Evolutionary conservation across 2,113 vertebrate genomes (phyloP).

Genomic region (Gulo gulo): DNA sequence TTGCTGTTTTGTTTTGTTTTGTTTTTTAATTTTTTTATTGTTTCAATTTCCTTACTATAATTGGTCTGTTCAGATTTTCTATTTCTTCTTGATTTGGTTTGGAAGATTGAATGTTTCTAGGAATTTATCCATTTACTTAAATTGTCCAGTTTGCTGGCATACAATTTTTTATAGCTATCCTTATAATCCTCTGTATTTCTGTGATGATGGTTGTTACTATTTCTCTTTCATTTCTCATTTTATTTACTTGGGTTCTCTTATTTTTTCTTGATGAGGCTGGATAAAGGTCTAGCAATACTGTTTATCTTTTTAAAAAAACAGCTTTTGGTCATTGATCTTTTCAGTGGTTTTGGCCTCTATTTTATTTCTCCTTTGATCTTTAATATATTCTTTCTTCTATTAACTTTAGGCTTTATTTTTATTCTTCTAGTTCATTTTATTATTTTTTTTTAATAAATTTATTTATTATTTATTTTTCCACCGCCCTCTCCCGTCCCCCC

Average conservation of each 20-base stretch:
- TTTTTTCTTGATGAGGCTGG: neutral
- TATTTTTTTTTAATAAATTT: too few relatives aligned
- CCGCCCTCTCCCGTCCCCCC: too few relatives aligned
- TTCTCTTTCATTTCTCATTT: neutral
- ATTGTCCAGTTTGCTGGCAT: neutral
- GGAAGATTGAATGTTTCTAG: neutral
- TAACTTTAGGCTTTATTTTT: neutral
- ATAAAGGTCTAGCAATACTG: neutral
- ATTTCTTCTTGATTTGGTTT: neutral
- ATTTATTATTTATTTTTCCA: too few relatives aligned
- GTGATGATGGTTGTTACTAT: neutral
- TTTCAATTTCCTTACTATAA: neutral
- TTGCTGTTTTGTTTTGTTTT: neutral
- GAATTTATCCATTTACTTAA: neutral
- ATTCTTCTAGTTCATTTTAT: neutral
- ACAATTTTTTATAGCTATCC: neutral
- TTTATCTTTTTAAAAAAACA: neutral
- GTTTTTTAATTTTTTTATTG: neutral
- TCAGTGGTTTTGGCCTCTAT: neutral
- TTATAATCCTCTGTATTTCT: neutral
- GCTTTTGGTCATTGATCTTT: neutral
- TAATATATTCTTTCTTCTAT: neutral
- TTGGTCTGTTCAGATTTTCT: neutral
- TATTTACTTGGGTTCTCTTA: neutral
- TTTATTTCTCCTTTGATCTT: neutral